Evolutionary conservation across 2,113 vertebrate species (phyloP).

Genomic region (Thamnophis sirtalis): DNA sequence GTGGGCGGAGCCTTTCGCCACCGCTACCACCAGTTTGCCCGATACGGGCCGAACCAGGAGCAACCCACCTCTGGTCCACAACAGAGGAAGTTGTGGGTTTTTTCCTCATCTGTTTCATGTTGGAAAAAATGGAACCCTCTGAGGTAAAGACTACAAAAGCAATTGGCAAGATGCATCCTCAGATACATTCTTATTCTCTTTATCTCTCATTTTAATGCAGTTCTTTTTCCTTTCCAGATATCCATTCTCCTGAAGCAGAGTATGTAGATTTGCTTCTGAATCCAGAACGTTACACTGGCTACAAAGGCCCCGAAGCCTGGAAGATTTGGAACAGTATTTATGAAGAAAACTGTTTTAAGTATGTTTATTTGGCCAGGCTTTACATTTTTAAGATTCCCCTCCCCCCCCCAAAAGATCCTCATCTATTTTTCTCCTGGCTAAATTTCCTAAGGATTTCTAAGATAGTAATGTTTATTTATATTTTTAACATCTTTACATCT

Average conservation of each 20-base stretch:
- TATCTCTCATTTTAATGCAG: background rate
- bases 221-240: constrained; percentile 57
- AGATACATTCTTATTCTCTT: background rate
- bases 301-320: constrained; percentile 76
- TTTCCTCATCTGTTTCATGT: background rate
- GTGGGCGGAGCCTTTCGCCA: too few relatives aligned
- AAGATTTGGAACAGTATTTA: constrained; percentile 82
- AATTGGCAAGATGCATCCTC: background rate
- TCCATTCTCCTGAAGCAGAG: constrained; percentile 74
- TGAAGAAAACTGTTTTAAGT: constrained; percentile 84
- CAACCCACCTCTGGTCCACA: too few relatives aligned
- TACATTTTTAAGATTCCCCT: too few relatives aligned
- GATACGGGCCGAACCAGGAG: too few relatives aligned
- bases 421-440: background rate
- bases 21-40: too few relatives aligned
- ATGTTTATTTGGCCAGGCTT: constrained; percentile 41
- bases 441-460: background rate
- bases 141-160: background rate
- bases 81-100: background rate
- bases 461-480: background rate
- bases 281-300: constrained; percentile 78
- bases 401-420: background rate
- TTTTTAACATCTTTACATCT: background rate
- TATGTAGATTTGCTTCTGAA: constrained; percentile 79
- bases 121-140: background rate